Base-by-base conservation (phyloP, 2,797 vertebrate species). In the Notoglanidium macrostoma region DNA sequence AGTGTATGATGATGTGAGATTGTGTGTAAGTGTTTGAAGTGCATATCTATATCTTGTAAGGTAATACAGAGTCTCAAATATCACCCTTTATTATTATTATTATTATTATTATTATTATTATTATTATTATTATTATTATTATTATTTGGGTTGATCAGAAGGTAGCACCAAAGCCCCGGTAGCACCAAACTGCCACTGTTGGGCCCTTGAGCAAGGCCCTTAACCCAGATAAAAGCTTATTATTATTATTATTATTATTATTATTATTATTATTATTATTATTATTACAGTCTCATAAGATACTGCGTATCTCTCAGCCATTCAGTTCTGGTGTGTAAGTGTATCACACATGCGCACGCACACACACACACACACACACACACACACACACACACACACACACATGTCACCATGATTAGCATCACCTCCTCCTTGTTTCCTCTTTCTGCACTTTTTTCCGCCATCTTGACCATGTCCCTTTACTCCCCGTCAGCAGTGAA, bases 281-380 rank as follows among this genome's bases (percentile, higher is more conserved):
- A 72, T 76, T 32, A 17, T 51, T 15, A 51, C 73, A 76, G 73
- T n/a, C 1, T 29, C 26, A 49, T 76, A n/a, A 51, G 4, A 26
- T 3, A 73, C 70, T 46, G 3, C 3, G 10, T 23, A 21, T 17
- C 46, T 29, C 14, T 54, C 14, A 2, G 49, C 26, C 1, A 29
- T 29, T 54, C 46, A 51, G 14, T 29, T 76, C 46, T 17, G 1
- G 0, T 35, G 11, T 76, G 46, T 49, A 29, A 29, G 73, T 7
- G 11, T 44, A 76, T 51, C 46, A 73, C 21, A 9, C 14, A 46
- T 21, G 14, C 65, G 35, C 63, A 67, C 63, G 29, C 29, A 32
- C 65, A 68, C 65, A 68, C 32, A 44, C 70, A 44, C 70, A 73
- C 72, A 46, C 70, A 72, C 68, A 73, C 70, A 73, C 70, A 73